phyloP scores from a whole-genome alignment of 2,888 invertebrate genomes.

The Spodoptera exigua region DNA sequence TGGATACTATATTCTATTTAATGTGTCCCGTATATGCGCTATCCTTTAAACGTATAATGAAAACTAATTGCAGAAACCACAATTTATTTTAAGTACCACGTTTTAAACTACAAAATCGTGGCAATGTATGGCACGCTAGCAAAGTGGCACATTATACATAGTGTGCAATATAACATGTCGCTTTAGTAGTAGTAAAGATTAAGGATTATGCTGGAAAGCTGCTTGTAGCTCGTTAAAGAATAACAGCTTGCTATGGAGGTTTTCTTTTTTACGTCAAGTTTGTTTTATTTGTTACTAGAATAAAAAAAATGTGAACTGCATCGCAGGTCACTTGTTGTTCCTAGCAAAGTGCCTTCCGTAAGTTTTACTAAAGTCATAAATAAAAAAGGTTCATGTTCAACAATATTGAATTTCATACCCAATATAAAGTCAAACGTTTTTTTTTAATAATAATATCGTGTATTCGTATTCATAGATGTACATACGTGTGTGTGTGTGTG shows the following conservation, averaged over 20 bases:
- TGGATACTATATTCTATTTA: constrained; percentile 1
- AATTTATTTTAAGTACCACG: constrained; percentile 32
- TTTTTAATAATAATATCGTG: too few species aligned
- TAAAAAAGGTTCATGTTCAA: too few species aligned
- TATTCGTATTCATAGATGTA: too few species aligned
- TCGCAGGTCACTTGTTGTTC: too few species aligned
- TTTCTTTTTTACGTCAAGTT: background rate
- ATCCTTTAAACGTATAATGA: constrained; percentile 28
- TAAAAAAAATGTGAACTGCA: too few species aligned
- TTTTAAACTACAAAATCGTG: constrained; percentile 44
- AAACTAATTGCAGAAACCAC: constrained; percentile 35
- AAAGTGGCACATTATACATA: constrained; percentile 37
- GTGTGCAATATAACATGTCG: constrained; percentile 28
- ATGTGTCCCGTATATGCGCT: constrained; percentile 1
- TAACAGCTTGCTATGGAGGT: background rate
- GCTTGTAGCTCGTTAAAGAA: constrained; percentile 4
- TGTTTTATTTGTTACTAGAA: too few species aligned
- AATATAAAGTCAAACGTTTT: too few species aligned
- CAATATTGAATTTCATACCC: too few species aligned
- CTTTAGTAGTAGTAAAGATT: constrained; percentile 24
- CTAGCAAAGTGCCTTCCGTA: too few species aligned
- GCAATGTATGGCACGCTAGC: constrained; percentile 20
- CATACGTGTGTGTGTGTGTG: background rate
- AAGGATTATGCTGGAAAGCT: constrained; percentile 26
- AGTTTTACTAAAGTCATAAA: too few species aligned